Conservation (phyloP, 1,140 invertebrate species). For the Zaprionus inermis region DNA sequence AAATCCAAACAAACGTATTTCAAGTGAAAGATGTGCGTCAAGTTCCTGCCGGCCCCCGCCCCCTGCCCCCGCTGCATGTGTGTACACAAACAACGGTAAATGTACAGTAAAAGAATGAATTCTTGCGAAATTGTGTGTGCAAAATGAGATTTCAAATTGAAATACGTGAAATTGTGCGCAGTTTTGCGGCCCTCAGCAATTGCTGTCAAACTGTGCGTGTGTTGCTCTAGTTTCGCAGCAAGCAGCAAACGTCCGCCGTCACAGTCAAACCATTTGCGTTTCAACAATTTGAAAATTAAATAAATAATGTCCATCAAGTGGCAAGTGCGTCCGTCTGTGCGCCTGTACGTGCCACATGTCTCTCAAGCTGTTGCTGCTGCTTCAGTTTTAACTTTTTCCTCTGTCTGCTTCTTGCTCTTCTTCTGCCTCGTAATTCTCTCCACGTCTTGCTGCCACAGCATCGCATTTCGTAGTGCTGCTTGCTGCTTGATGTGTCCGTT, state of each 20-base stretch:
- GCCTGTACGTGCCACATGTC: constrained; percentile 17
- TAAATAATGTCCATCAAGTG: constrained; percentile 68
- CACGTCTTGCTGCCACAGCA: constrained; percentile 13
- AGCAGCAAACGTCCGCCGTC: not conserved
- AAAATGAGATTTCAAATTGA: constrained; percentile 31
- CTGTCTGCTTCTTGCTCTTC: constrained; percentile 2
- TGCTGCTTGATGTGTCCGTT: constrained; percentile 31
- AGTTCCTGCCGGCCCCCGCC: constrained; percentile 12
- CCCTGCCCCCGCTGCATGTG: not conserved
- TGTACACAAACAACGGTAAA: constrained; percentile 1
- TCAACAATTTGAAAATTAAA: constrained; percentile 62
- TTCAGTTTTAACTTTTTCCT: constrained; percentile 3
- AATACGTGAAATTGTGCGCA: not conserved
- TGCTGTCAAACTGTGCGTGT: constrained; percentile 32
- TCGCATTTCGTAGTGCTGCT: too few relatives aligned
- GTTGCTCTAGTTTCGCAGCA: not conserved
- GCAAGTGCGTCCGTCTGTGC: constrained; percentile 13
- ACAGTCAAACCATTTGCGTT: not conserved
- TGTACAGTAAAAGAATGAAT: constrained; percentile 11
- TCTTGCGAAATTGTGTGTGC: constrained; percentile 46
- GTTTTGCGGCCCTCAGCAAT: not conserved
- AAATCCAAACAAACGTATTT: constrained; percentile 60
- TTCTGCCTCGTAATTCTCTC: constrained; percentile 20
- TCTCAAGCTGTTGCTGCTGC: constrained; percentile 11
- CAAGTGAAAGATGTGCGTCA: constrained; percentile 47